Base-by-base conservation (phyloP, 2,113 vertebrate genomes). In the Cyprinus carpio region DNA sequence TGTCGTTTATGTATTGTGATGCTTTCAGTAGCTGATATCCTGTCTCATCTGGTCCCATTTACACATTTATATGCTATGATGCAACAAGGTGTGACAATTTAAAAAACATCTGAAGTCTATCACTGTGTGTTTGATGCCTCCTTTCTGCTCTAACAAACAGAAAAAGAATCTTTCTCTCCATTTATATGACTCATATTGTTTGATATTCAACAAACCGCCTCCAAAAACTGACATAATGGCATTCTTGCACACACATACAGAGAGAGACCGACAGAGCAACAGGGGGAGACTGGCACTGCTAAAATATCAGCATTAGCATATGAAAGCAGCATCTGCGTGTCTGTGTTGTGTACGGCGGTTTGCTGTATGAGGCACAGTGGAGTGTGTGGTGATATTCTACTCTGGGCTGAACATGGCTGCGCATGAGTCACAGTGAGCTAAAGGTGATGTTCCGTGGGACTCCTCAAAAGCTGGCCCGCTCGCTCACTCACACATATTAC, bases 221-320 rank as follows among this genome's bases (percentile, higher is more conserved):
- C 77, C 60, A 86, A 84, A 86, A 84, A 81, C 37, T 81, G 82
- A 84, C 76, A 84, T 88, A 76, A 86, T 86, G 71, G 75, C 60
- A 86, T 25, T 84, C 81, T 58, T 72, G 49, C 76, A 84, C 64
- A 81, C 81, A 84, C 34, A 82, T 84, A 76, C 51, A 64, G 76
- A 58, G 72, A 69, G 84, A 46, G 11, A 78, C 29, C 84, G 76
- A 65, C 15, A 78, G 65, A 49, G 82, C 16, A 4, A 74, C 12
- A 76, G 75, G 46, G 62, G 76, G 29, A 56, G 54, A 81, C 77
- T 88, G 87, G 84, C 76, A 76, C 34, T 49, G 81, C 64, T 80
- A 84, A 92, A 91, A 90, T 89, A 91, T n/a, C 84, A 84, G 71
- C 84, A 93, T 94, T 92, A 90, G 91, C 92, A 94, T 93, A 93